Percentiles rank a stretch among this genome's conserved stretches.
These are phyloP conservation scores for Xyrichtys novacula DNA, from an alignment of 2,797 vertebrate genomes.

Conservation along the genomic window DNA sequence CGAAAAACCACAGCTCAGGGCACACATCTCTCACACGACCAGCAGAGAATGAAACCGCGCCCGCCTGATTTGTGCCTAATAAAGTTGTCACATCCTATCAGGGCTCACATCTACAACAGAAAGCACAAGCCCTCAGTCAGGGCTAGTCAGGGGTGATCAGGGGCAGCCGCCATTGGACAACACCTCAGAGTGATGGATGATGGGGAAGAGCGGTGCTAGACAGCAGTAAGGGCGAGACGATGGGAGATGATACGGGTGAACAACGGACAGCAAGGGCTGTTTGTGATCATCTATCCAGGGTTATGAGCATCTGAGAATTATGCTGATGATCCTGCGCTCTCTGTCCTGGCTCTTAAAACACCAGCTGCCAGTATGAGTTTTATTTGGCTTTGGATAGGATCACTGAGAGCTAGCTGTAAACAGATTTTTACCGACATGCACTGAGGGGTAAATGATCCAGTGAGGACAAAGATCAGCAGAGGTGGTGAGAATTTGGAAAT, in stretches of 20 bases:
- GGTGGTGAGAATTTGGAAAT: too few species aligned
- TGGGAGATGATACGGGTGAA: conserved; percentile 55
- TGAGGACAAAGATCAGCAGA: too few species aligned
- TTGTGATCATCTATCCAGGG: conserved; percentile 56
- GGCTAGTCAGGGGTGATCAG: conserved; percentile 67
- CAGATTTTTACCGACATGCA: too few species aligned
- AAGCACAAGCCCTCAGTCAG: conserved; percentile 67
- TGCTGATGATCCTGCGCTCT: conserved; percentile 23
- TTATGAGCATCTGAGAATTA: conserved; percentile 38
- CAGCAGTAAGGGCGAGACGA: conserved; percentile 59
- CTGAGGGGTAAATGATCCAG: too few species aligned
- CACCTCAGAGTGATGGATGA: conserved; percentile 78
- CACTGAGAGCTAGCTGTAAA: too few species aligned
- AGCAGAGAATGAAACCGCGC: conserved; percentile 67
- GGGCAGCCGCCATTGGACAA: conserved; percentile 67
- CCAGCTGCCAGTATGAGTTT: too few species aligned
- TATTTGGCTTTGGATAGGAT: too few species aligned
- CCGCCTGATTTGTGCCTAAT: conserved; percentile 81
- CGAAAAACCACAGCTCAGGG: conserved; percentile 54
- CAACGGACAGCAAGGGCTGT: conserved; percentile 30
- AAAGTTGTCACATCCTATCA: conserved; percentile 87
- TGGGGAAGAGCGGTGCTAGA: conserved; percentile 58
- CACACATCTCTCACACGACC: conserved; percentile 65
- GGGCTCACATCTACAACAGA: conserved; percentile 74
- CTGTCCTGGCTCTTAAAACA: conserved; percentile 15